These are phyloP conservation scores for Odontomyia ornata DNA, from an alignment of 2,888 invertebrate genomes.

Conservation along the genomic window DNA sequence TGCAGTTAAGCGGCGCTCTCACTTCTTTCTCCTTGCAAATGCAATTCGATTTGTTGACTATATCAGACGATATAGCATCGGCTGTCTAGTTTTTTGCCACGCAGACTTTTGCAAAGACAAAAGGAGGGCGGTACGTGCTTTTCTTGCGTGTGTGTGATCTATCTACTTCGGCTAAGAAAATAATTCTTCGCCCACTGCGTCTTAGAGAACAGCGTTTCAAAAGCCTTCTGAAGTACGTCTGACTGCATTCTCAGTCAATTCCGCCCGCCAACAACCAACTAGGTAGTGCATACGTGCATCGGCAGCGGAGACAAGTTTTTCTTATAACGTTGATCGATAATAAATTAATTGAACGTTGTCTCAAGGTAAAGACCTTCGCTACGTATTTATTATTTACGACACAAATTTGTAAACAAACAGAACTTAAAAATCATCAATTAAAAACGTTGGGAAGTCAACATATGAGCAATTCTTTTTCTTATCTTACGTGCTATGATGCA, in stretches of 20 bases:
- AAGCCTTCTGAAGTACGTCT: slow-evolving; percentile 4
- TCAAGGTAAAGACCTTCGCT: slow-evolving; percentile 35
- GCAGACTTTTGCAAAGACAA: too few relatives aligned
- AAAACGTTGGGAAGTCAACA: neutral
- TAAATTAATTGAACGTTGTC: slow-evolving; percentile 25
- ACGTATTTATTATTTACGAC: neutral
- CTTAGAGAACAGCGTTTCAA: neutral
- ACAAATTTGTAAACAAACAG: slow-evolving; percentile 17
- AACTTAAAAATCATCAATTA: neutral
- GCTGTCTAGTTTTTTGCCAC: neutral
- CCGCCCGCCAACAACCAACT: too few relatives aligned
- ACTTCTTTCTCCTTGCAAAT: neutral
- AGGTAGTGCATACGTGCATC: neutral
- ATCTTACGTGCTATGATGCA: too few relatives aligned
- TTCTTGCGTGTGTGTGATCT: neutral
- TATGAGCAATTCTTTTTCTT: neutral
- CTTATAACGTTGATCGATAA: slow-evolving; percentile 2
- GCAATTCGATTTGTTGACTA: neutral
- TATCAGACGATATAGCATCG: neutral
- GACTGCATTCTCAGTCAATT: neutral
- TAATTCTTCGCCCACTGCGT: neutral
- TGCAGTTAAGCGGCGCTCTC: too few relatives aligned
- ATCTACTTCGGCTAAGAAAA: neutral
- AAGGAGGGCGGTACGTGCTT: too few relatives aligned
- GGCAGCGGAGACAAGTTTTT: neutral